These are phyloP conservation scores for Gobius niger DNA, from an alignment of 2,113 vertebrate genomes.

Conservation along the genomic window DNA sequence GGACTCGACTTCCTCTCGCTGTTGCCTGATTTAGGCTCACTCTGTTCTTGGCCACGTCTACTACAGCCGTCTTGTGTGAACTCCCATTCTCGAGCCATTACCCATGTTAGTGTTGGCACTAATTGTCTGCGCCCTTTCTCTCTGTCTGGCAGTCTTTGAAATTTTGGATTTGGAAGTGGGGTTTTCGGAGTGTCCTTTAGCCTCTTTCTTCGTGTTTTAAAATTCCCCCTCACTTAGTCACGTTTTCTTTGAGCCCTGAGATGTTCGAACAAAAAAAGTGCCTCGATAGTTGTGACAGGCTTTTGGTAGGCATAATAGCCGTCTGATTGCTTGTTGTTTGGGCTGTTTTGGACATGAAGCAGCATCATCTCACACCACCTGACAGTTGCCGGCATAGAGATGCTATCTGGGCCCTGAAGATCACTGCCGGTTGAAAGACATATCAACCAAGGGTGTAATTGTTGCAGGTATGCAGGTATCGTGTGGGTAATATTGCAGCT, in stretches of 20 bases:
- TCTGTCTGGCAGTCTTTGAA: constrained; percentile 58
- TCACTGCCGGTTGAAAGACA: constrained; percentile 34
- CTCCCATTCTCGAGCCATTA: constrained; percentile 71
- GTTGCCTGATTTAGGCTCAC: constrained; percentile 66
- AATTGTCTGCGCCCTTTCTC: constrained; percentile 63
- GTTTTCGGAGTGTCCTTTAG: constrained; percentile 42
- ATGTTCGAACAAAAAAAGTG: constrained; percentile 51
- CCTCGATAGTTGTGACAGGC: constrained; percentile 41
- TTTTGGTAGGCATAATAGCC: constrained; percentile 58
- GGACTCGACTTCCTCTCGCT: constrained; percentile 58
- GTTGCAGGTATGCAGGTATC: constrained; percentile 54
- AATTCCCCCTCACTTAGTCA: constrained; percentile 35
- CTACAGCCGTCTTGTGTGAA: constrained; percentile 64
- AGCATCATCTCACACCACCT: constrained; percentile 44
- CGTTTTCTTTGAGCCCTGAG: constrained; percentile 52
- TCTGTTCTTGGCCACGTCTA: constrained; percentile 61
- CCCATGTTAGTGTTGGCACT: constrained; percentile 75
- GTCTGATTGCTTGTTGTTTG: constrained; percentile 59
- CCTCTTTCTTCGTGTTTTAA: constrained; percentile 55
- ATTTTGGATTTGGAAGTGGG: constrained; percentile 50
- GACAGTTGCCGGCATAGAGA: constrained; percentile 65
- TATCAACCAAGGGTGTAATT: constrained; percentile 42
- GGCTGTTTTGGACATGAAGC: constrained; percentile 37
- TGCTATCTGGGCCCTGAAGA: constrained; percentile 57
- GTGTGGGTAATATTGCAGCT: constrained; percentile 28